A percentile compares a stretch with the other conserved stretches of the same genome.
phyloP scores from a whole-genome alignment of 2,888 invertebrate genomes.

The Portevinia maculata region DNA sequence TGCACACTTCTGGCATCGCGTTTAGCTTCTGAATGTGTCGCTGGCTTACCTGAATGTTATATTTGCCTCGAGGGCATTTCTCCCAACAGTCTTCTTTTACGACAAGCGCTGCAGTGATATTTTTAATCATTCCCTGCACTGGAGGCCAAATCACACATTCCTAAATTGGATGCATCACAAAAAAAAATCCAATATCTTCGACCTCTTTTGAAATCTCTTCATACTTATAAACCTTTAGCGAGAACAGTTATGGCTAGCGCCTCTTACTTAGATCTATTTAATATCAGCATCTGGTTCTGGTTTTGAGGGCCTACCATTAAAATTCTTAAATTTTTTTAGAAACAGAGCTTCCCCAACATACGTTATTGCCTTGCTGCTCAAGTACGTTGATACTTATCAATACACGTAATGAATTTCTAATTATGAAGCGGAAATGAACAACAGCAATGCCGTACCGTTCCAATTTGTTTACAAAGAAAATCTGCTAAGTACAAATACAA shows the following conservation, averaged over 20 bases:
- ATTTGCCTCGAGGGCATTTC: no score
- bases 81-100: no score
- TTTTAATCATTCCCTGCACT: no score
- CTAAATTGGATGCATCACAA: no score
- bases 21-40: no score
- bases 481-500: background rate
- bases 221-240: conserved; percentile 11
- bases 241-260: background rate
- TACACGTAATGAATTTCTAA: conserved; percentile 52
- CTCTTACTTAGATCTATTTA: conserved; percentile 34
- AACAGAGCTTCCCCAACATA: conserved; percentile 13
- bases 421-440: conserved; percentile 55
- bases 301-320: conserved; percentile 28
- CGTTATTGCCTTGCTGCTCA: conserved; percentile 4
- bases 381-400: conserved; percentile 47
- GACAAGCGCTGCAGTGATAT: no score
- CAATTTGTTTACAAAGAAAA: conserved; percentile 5
- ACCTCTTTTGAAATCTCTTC: background rate
- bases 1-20: no score
- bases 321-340: conserved; percentile 32
- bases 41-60: no score
- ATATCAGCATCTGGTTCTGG: conserved; percentile 47
- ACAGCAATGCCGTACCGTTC: conserved; percentile 14
- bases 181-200: no score
- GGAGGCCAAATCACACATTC: no score